Evolutionary conservation across 2,888 invertebrate species (phyloP), one percentile per base, ranked within the genome.

Genomic region (Meiosimyza platycephala): DNA sequence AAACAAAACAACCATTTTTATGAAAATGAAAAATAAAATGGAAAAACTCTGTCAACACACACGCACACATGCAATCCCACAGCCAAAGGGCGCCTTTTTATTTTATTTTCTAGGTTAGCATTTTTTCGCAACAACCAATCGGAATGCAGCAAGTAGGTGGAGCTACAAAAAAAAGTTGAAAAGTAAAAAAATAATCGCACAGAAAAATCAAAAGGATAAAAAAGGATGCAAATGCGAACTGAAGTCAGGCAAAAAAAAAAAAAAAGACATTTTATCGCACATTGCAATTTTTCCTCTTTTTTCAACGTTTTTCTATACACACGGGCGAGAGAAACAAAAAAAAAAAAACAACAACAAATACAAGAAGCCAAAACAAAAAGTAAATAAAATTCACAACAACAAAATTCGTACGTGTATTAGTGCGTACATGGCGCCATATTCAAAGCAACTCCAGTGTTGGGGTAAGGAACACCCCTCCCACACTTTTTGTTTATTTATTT

Each of bases 91-190:
- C 71, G 65, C 11, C 75, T 75, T 74, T 76, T 78, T 78, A 77
- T 78, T 82, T 81, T 77, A 76, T 79, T 77, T 75, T 75, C 77
- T 81, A 81, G 82, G 83, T 81, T 82, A 83, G 81, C 80, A 79
- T 79, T 81, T 80, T 82, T 82, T 72, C 78, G 78, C 55, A 22
- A 22, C 63, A 74, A 63, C 76, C 75, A 84, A 84, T 84, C 83
- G 81, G 81, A 80, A 72, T 76, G 74, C 82, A 81, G 84, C 81
- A 84, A 79, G 85, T 84, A 85, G 84, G 84, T 84, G 84, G 84
- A 84, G 84, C 79, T 77, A 75, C 79, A 54, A 85, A 82, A 84
- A 40, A 40, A 40, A 40, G 40, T 40, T 6, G 40, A 40, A 40
- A 83, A 83, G 83, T 76, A 78, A 78, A 83, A 84, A 84, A 85